Evolutionary conservation across 2,113 vertebrate genomes (phyloP).

Genomic region (Brienomyrus brachyistius): DNA sequence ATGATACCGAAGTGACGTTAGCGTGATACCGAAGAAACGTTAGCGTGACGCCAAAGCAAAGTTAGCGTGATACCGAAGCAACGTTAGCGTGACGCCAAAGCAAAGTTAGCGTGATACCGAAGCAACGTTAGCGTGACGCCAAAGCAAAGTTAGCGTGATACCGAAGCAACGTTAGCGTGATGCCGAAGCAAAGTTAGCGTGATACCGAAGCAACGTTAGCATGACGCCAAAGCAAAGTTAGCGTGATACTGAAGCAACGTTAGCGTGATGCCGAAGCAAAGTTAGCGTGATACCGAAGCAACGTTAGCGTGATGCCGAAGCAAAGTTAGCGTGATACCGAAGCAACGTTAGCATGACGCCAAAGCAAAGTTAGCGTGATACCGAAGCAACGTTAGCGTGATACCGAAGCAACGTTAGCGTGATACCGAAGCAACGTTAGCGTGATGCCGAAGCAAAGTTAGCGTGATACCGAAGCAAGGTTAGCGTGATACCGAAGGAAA

Average conservation of each 20-base stretch:
- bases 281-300: not conserved
- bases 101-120: rapidly evolving
- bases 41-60: not conserved
- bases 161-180: not conserved
- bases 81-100: not conserved
- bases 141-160: not conserved
- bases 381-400: too few relatives aligned
- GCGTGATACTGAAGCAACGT: too few relatives aligned
- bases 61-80: not conserved
- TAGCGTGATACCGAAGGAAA: not conserved
- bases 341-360: not conserved
- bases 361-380: not conserved
- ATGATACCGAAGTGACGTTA: not conserved
- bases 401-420: not conserved
- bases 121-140: not conserved
- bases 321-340: not conserved
- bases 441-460: not conserved
- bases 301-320: not conserved
- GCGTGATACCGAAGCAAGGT: not conserved
- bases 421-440: not conserved
- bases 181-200: not conserved
- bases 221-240: too few relatives aligned
- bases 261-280: not conserved
- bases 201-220: too few relatives aligned
- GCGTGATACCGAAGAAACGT: not conserved